A percentile compares a stretch with the other conserved stretches of the same genome.
These are phyloP conservation scores for Geopemphigus sp. DNA, from an alignment of 1,140 invertebrate species.

Conservation along the genomic window DNA sequence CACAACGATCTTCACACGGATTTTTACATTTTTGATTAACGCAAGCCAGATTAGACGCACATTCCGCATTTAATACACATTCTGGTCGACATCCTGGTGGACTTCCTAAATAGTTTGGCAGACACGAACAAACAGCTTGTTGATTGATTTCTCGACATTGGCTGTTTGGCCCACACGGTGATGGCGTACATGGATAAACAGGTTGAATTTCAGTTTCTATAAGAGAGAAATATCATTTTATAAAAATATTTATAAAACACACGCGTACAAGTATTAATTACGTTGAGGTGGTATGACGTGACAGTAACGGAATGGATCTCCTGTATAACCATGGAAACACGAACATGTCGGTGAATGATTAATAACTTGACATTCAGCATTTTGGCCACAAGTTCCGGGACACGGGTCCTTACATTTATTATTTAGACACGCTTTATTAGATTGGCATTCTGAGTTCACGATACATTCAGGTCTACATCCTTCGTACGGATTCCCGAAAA, in stretches of 20 bases:
- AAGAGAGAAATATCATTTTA: no score
- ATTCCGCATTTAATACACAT: conserved; percentile 62
- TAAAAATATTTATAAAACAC: background rate
- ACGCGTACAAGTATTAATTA: conserved; percentile 24
- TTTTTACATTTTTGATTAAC: conserved; percentile 62
- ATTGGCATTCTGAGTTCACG: conserved; percentile 65
- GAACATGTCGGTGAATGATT: conserved; percentile 69
- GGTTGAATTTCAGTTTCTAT: conserved; percentile 50
- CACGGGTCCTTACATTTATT: conserved; percentile 71
- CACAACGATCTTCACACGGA: conserved; percentile 63
- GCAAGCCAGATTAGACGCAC: conserved; percentile 60
- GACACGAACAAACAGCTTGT: conserved; percentile 61
- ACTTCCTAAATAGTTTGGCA: conserved; percentile 59
- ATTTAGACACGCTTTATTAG: conserved; percentile 63
- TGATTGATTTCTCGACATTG: conserved; percentile 59
- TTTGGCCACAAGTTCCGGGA: conserved; percentile 65
- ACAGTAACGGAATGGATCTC: conserved; percentile 64
- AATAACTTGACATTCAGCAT: conserved; percentile 66
- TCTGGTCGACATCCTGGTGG: conserved; percentile 62
- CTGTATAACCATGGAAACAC: conserved; percentile 64
- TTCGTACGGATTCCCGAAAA: conserved; percentile 58
- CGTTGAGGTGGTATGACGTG: conserved; percentile 52
- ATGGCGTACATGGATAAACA: conserved; percentile 57
- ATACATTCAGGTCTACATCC: conserved; percentile 70
- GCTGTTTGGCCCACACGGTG: conserved; percentile 63